Percentiles rank a stretch among this genome's conserved stretches.
Evolutionary conservation across 2,888 invertebrate species (phyloP).

Genomic region (Hypsopygia costalis): DNA sequence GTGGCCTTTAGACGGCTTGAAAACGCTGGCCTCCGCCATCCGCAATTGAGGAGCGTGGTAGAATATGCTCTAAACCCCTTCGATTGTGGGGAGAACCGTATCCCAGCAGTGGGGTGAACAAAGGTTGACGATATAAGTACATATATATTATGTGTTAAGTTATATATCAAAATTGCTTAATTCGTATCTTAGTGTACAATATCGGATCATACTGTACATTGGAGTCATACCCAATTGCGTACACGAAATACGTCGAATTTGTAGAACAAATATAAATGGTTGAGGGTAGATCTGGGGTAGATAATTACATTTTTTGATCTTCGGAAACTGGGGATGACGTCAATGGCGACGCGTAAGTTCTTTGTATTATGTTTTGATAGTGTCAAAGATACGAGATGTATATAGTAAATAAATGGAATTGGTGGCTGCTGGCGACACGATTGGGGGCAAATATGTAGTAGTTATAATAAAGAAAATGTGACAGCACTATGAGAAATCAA

Average conservation of each 20-base stretch:
- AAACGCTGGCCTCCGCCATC: too few species aligned
- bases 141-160: too few species aligned
- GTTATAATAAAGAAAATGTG: neutral
- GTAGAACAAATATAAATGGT: conserved; percentile 80
- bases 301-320: conserved; percentile 81
- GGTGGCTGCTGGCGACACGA: conserved; percentile 1
- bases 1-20: too few species aligned
- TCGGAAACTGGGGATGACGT: conserved; percentile 64
- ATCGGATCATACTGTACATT: conserved; percentile 20
- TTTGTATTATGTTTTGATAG: conserved; percentile 64
- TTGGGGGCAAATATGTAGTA: conserved; percentile 6
- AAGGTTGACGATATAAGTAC: too few species aligned
- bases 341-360: conserved; percentile 32
- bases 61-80: too few species aligned
- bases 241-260: conserved; percentile 73
- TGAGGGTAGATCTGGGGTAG: conserved; percentile 79
- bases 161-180: too few species aligned
- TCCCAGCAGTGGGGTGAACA: too few species aligned
- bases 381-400: conserved; percentile 58
- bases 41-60: too few species aligned
- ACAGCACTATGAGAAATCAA: too few species aligned
- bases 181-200: neutral
- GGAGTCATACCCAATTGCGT: conserved; percentile 59
- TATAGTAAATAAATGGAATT: conserved; percentile 23
- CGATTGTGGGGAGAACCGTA: too few species aligned